A percentile compares a stretch with the other conserved stretches of the same genome.
Conservation (phyloP, 2,888 invertebrate species). For the Tipula lateralis region DNA sequence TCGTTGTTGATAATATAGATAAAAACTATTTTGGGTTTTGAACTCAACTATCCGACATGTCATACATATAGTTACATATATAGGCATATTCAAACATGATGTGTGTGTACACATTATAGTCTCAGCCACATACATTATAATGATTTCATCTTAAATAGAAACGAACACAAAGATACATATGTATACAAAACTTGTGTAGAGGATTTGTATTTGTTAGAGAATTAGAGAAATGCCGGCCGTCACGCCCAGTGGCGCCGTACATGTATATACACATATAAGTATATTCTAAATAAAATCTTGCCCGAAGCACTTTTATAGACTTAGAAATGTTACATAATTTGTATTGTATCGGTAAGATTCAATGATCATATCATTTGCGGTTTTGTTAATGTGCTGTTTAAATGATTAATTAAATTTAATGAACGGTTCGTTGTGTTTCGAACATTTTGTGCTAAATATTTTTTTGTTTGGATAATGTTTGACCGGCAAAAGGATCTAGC, state of each 20-base stretch:
- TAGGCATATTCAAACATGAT: neutral
- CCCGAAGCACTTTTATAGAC: neutral
- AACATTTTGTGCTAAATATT: neutral
- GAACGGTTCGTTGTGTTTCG: neutral
- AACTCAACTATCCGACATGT: neutral
- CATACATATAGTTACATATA: neutral
- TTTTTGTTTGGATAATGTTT: no score
- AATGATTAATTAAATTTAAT: neutral
- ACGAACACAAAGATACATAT: neutral
- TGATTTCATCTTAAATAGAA: neutral
- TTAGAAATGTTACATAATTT: neutral
- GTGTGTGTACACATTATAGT: neutral
- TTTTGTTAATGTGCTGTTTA: neutral
- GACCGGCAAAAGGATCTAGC: no score
- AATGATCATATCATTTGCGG: neutral
- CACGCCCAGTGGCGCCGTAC: constrained; percentile 29
- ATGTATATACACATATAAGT: neutral
- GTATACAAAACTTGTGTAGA: neutral
- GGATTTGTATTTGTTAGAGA: neutral
- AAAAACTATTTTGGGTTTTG: neutral
- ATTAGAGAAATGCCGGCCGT: constrained; percentile 27
- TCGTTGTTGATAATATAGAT: neutral
- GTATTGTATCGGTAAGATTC: neutral
- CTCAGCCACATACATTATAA: neutral
- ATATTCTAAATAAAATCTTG: neutral